phyloP scores from a whole-genome alignment of 2,113 vertebrate species.

The Callipepla squamata region DNA sequence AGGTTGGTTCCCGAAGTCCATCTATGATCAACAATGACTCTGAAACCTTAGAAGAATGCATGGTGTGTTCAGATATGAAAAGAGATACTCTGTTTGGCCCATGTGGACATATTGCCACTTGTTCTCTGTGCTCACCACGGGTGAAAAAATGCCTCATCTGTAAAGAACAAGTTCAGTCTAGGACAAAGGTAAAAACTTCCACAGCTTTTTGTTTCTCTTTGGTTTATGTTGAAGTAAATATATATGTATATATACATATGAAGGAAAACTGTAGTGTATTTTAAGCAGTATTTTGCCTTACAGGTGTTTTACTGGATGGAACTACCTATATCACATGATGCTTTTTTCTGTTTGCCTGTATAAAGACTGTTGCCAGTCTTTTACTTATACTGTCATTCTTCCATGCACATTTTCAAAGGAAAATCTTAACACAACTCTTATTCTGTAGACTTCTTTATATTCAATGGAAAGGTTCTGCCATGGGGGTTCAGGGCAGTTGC shows the following conservation, averaged over 20 bases:
- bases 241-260: not conserved
- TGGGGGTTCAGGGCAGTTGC: not conserved
- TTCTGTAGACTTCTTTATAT: not conserved
- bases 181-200: conserved; percentile 89
- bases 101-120: conserved; percentile 97
- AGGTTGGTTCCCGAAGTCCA: conserved; percentile 95
- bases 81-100: conserved; percentile 98
- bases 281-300: not conserved
- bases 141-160: conserved; percentile 99
- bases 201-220: not conserved
- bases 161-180: conserved; percentile 98
- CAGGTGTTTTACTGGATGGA: not conserved
- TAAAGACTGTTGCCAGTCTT: not conserved
- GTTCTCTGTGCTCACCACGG: conserved; percentile 97
- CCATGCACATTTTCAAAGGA: not conserved
- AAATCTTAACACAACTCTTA: not conserved
- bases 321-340: not conserved
- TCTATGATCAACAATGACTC: conserved; percentile 95
- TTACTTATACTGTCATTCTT: not conserved
- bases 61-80: conserved; percentile 99
- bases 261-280: not conserved
- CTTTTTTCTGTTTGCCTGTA: not conserved
- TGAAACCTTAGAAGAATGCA: conserved; percentile 97
- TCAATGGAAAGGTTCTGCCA: not conserved
- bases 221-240: not conserved